Percentiles rank a stretch among this genome's conserved stretches.
Conservation (phyloP, 2,113 vertebrate species). For the Heterotis niloticus region DNA sequence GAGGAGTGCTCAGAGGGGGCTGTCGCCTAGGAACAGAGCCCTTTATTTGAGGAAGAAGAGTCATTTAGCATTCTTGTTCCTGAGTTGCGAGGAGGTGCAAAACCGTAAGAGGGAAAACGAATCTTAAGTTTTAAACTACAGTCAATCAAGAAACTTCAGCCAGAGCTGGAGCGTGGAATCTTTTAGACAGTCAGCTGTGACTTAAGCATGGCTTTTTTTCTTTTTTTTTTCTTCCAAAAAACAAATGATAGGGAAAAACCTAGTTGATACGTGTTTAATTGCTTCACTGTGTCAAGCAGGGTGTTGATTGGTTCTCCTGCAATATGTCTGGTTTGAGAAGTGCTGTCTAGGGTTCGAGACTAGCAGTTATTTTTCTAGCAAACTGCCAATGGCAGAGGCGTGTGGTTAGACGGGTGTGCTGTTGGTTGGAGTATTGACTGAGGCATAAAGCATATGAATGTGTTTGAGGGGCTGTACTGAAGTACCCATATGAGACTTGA, state of each 20-base stretch:
- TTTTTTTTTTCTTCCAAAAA: slow-evolving; percentile 32
- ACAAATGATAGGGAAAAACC: slow-evolving; percentile 53
- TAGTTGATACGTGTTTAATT: slow-evolving; percentile 41
- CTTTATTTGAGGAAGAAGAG: slow-evolving; percentile 11
- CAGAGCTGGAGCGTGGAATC: slow-evolving; percentile 43
- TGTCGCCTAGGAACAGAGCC: slow-evolving; percentile 56
- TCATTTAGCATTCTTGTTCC: slow-evolving; percentile 3
- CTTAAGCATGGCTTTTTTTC: slow-evolving; percentile 63
- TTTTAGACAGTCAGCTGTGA: slow-evolving; percentile 63
- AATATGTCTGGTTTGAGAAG: neutral
- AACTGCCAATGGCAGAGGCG: slow-evolving; percentile 49
- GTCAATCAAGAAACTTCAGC: slow-evolving; percentile 53
- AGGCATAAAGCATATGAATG: slow-evolving; percentile 89
- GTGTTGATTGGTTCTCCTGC: slow-evolving; percentile 33
- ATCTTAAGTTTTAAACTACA: slow-evolving; percentile 47
- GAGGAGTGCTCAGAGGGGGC: slow-evolving; percentile 41
- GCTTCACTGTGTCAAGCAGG: neutral
- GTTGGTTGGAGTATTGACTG: slow-evolving; percentile 60
- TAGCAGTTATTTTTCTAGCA: slow-evolving; percentile 25
- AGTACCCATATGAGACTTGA: slow-evolving; percentile 70
- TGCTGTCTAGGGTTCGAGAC: neutral
- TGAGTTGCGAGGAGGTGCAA: slow-evolving; percentile 26
- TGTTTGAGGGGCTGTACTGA: slow-evolving; percentile 64
- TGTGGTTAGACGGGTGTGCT: slow-evolving; percentile 72
- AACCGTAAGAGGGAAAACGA: slow-evolving; percentile 23